Conservation (phyloP, 2,888 invertebrate species). For the Steinernema hermaphroditum region DNA sequence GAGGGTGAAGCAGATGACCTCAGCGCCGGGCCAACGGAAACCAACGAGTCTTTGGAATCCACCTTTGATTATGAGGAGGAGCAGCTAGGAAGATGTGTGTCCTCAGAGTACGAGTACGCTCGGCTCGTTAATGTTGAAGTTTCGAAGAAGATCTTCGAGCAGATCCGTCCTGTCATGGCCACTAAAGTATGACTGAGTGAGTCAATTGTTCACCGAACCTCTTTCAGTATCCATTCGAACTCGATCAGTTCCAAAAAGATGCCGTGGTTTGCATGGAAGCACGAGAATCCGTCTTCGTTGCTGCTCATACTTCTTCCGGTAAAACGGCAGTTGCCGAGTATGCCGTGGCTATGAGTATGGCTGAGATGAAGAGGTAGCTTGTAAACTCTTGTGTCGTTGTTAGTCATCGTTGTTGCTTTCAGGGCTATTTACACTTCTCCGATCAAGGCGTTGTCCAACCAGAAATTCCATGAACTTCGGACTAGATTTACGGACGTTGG, state of each 20-base stretch:
- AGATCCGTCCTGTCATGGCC: slow-evolving; percentile 39
- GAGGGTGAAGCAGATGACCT: slow-evolving; percentile 20
- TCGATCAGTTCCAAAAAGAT: slow-evolving; percentile 95
- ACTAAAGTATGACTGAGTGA: slow-evolving; percentile 30
- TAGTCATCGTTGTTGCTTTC: too few relatives aligned
- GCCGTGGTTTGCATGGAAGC: slow-evolving; percentile 91
- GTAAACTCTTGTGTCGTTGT: too few relatives aligned
- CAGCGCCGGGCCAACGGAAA: slow-evolving; percentile 36
- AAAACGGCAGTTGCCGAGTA: slow-evolving; percentile 99
- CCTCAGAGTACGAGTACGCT: slow-evolving; percentile 5
- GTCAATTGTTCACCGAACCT: neutral
- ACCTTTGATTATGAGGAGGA: neutral
- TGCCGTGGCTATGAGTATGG: slow-evolving; percentile 90
- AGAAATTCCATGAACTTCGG: slow-evolving; percentile 96
- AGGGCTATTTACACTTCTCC: slow-evolving; percentile 89
- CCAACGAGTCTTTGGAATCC: neutral
- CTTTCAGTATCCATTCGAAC: slow-evolving; percentile 76
- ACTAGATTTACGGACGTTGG: slow-evolving; percentile 88
- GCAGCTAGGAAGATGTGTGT: slow-evolving; percentile 3
- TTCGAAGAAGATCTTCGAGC: slow-evolving; percentile 30
- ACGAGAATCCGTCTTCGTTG: slow-evolving; percentile 92
- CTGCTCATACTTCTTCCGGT: slow-evolving; percentile 94
- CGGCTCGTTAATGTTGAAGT: neutral
- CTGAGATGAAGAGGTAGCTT: slow-evolving; percentile 68
- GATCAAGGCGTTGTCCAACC: slow-evolving; percentile 97